Conservation (phyloP, 2,797 vertebrate species). For the Acanthopagrus latus region DNA sequence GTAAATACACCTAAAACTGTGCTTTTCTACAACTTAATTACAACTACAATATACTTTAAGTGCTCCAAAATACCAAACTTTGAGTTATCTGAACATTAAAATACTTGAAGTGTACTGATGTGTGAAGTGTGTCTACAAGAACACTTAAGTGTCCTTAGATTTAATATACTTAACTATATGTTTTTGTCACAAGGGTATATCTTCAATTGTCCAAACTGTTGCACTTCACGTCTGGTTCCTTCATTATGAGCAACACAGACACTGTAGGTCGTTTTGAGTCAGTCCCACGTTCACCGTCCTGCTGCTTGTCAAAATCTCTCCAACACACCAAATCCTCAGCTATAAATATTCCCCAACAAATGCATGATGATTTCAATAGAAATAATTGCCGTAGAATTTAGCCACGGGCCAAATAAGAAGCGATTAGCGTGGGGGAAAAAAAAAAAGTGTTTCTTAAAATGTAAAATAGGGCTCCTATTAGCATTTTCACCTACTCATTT, state of each 20-base stretch:
- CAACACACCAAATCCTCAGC: not conserved
- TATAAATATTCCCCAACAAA: not conserved
- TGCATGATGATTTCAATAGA: not conserved
- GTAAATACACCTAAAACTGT: too few species aligned
- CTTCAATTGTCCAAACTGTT: not conserved
- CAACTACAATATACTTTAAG: too few species aligned
- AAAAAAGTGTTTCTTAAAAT: not conserved
- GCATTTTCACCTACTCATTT: conserved; percentile 18
- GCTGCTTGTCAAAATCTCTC: conserved; percentile 5
- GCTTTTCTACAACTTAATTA: too few species aligned
- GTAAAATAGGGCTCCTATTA: not conserved
- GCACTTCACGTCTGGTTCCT: not conserved
- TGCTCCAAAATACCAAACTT: too few species aligned
- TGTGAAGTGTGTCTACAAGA: too few species aligned
- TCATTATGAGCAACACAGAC: not conserved
- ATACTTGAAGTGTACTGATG: too few species aligned
- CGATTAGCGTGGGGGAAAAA: not conserved
- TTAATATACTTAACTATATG: too few species aligned
- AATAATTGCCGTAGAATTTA: not conserved
- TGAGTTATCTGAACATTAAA: too few species aligned
- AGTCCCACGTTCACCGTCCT: not conserved
- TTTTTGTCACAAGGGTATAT: too few species aligned
- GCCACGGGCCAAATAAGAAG: not conserved
- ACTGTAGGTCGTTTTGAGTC: not conserved
- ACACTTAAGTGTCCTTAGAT: too few species aligned